Evolutionary conservation across 64 coral and sea anemone species (phyloP), one percentile per base, ranked within the genome.

Genomic region (Actinia tenebrosa): DNA sequence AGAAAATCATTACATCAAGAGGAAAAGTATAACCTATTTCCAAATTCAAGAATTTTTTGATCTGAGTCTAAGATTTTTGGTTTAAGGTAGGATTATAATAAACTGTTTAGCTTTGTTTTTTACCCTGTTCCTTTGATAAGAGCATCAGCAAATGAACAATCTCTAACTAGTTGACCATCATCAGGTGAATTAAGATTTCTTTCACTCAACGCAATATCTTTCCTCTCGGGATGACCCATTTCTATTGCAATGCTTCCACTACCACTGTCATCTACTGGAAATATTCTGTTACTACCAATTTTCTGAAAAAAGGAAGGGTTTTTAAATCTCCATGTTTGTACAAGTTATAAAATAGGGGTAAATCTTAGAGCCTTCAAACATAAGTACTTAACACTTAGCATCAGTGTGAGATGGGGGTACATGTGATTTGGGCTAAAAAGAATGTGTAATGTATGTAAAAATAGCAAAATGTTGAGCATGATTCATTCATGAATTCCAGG

Each of bases 221-320:
- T 42, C 5, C 45, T 50, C 19, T 53, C 22, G 45, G 42, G 53
- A 23, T 23, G 11, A 16, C 80, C 78, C 90, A 92, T 92, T 63
- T 92, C 90, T 83, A 92, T 92, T 22, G 90, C 84, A 56, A 87
- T 17, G 43, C 10, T 61, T 85, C 30, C 22, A 16, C 79, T 56
- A 37, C 75, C 30, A 52, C 86, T 83, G 15, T 42, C 16, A 56
- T 77, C 45, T 13, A 83, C 45, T 69, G 90, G 86, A 42, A 92
- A 79, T 62, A 92, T 92, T 27, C 85, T 92, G 90, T 92, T 92
- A 60, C 84, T 87, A 2, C 90, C 90, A 78, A 92, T 83, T 92
- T 83, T 87, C 90, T 92, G 79, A 13, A 63, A 42, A 62, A 19
- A 68, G 5, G 13, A 75, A 15, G n/a, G n/a, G 10, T 42, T 13